These are phyloP conservation scores for Trichogramma evanescens DNA, from an alignment of 2,888 invertebrate genomes.

Conservation along the genomic window DNA sequence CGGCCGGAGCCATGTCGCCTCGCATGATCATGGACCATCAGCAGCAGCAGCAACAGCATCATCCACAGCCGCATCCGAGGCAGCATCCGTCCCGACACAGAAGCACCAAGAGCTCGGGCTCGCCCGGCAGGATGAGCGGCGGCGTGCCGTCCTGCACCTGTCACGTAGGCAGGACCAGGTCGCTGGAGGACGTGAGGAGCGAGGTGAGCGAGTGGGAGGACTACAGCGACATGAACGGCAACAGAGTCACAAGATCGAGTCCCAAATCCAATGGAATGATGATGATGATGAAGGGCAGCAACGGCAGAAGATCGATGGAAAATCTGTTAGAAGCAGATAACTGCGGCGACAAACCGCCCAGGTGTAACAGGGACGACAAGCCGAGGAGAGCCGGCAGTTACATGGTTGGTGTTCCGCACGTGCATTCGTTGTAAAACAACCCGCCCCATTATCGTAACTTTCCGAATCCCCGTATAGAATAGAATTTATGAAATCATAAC, in stretches of 20 bases:
- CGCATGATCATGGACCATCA: slow-evolving; percentile 35
- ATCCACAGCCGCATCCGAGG: not conserved
- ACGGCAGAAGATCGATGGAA: slow-evolving; percentile 65
- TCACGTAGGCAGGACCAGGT: slow-evolving; percentile 56
- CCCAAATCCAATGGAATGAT: slow-evolving; percentile 50
- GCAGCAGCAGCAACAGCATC: not conserved
- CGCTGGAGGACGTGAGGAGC: slow-evolving; percentile 66
- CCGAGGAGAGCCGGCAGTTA: slow-evolving; percentile 40
- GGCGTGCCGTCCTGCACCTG: slow-evolving; percentile 54
- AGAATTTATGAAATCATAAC: too few relatives aligned
- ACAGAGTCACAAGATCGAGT: slow-evolving; percentile 50
- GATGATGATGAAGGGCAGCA: slow-evolving; percentile 50
- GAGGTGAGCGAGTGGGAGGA: slow-evolving; percentile 61
- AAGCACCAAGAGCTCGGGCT: slow-evolving; percentile 30
- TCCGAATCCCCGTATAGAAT: too few relatives aligned
- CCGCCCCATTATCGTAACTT: too few relatives aligned
- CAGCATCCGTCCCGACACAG: slow-evolving; percentile 13
- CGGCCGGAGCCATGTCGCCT: slow-evolving; percentile 32
- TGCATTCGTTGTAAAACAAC: too few relatives aligned
- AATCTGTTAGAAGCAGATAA: slow-evolving; percentile 52
- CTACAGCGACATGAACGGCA: slow-evolving; percentile 58
- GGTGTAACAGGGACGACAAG: slow-evolving; percentile 32
- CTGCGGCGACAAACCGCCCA: slow-evolving; percentile 28
- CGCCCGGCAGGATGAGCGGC: slow-evolving; percentile 22
- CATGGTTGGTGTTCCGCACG: slow-evolving; percentile 36